Percentiles rank a stretch among this genome's conserved stretches.
Conservation (phyloP, 2,797 vertebrate species). For the Anabas testudineus region DNA sequence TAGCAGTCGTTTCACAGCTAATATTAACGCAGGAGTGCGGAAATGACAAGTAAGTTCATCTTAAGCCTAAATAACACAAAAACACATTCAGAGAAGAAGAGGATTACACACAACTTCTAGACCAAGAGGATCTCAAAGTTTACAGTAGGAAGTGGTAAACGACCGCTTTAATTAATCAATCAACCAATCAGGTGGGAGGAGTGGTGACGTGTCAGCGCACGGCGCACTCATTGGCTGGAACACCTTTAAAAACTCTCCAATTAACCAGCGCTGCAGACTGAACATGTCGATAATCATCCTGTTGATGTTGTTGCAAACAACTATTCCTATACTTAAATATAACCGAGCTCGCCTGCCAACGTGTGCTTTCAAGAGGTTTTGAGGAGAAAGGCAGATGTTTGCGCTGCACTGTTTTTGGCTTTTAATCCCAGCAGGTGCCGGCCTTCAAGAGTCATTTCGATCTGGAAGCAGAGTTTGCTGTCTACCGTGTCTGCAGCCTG, state of each 20-base stretch:
- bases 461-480: background rate
- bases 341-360: background rate
- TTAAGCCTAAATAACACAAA: too few species aligned
- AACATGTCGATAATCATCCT: too few species aligned
- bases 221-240: background rate
- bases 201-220: background rate
- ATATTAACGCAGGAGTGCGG: background rate
- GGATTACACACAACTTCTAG: background rate
- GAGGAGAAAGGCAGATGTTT: background rate
- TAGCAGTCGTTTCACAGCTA: background rate
- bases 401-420: background rate
- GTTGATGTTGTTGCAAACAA: too few species aligned
- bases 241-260: too few species aligned
- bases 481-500: background rate
- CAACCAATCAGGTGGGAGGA: background rate
- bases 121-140: background rate
- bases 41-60: too few species aligned
- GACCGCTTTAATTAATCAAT: background rate
- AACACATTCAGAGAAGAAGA: too few species aligned
- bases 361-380: background rate
- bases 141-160: background rate
- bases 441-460: background rate
- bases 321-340: too few species aligned
- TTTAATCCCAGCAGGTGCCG: slow-evolving; percentile 8
- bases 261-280: too few species aligned